phyloP scores from a whole-genome alignment of 2,113 vertebrate genomes.

The Callipepla squamata region DNA sequence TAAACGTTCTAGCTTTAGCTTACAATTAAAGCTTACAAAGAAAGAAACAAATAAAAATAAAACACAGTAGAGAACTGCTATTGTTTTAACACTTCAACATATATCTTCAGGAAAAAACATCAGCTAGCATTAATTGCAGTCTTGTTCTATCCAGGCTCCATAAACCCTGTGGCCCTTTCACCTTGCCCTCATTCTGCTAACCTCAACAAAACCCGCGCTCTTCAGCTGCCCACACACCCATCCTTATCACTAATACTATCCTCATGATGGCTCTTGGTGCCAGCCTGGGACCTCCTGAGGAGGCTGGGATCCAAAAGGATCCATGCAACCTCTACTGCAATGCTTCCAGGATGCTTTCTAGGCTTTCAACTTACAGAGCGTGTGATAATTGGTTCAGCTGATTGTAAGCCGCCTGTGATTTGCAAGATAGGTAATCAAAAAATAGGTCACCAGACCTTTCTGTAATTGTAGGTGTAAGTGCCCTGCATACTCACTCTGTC shows the following conservation, averaged over 20 bases:
- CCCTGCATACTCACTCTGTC: conserved; percentile 15
- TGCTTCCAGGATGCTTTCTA: neutral
- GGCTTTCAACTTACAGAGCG: neutral
- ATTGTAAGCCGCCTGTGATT: neutral
- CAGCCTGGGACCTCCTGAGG: neutral
- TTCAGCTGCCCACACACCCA: neutral
- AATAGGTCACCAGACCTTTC: neutral
- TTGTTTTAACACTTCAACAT: neutral
- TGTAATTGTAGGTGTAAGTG: neutral
- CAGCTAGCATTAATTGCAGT: neutral
- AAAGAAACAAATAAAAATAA: neutral
- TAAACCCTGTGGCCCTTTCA: neutral
- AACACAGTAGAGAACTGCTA: neutral
- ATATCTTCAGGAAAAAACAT: neutral
- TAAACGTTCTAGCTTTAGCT: neutral
- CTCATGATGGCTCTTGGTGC: neutral
- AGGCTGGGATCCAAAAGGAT: neutral
- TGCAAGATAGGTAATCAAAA: neutral
- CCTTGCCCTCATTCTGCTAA: neutral
- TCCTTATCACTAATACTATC: neutral
- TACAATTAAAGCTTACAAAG: neutral
- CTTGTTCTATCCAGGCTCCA: neutral
- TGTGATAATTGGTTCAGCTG: neutral
- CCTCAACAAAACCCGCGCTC: neutral
- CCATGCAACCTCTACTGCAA: neutral